Evolutionary conservation across 2,797 vertebrate genomes (phyloP).

Genomic region (Meda fulgida): DNA sequence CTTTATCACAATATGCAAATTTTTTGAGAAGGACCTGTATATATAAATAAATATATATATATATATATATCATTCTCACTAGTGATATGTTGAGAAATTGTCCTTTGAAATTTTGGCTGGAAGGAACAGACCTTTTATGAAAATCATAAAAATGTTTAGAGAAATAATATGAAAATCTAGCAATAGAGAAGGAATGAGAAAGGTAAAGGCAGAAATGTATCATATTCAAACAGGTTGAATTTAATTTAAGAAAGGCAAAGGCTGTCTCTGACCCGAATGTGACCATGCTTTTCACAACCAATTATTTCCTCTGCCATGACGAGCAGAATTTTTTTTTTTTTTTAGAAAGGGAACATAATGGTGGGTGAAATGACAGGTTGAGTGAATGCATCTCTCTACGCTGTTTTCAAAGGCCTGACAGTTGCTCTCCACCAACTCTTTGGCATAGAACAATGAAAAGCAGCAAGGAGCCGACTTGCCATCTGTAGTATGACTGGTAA

Average conservation of each 20-base stretch:
- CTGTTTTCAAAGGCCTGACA: constrained; percentile 55
- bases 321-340: constrained; percentile 27
- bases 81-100: neutral
- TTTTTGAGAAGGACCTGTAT: too few relatives aligned
- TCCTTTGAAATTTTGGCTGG: neutral
- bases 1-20: too few relatives aligned
- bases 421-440: constrained; percentile 47
- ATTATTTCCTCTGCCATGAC: constrained; percentile 52
- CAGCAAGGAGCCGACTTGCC: constrained; percentile 52
- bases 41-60: too few relatives aligned
- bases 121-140: neutral
- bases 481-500: constrained; percentile 57
- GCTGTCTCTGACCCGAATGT: constrained; percentile 32
- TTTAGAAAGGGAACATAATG: constrained; percentile 41
- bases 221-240: constrained; percentile 26
- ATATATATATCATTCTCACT: too few relatives aligned
- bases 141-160: neutral
- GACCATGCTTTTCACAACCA: constrained; percentile 54
- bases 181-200: neutral
- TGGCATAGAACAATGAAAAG: constrained; percentile 57
- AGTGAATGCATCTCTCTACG: constrained; percentile 34
- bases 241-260: constrained; percentile 34
- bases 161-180: neutral
- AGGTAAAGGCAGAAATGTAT: neutral
- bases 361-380: constrained; percentile 46